These are phyloP conservation scores for Hozukius guyotensis DNA, from an alignment of 2,797 vertebrate species.

Conservation along the genomic window DNA sequence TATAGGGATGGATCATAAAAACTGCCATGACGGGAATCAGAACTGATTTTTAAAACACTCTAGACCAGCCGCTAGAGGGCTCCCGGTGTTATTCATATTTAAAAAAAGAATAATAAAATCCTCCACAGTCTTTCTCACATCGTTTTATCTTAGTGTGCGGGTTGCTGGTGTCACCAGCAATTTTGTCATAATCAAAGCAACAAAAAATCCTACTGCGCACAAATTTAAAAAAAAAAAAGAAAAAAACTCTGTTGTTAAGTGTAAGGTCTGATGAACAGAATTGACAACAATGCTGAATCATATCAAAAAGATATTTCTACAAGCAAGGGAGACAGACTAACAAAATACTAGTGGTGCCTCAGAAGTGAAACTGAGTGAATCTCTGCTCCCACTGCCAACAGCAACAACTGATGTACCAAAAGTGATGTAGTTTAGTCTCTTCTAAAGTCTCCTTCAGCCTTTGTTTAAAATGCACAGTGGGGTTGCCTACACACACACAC, in stretches of 20 bases:
- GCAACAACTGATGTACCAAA: background rate
- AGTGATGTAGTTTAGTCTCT: background rate
- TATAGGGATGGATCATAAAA: conserved; percentile 47
- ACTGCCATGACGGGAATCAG: conserved; percentile 23
- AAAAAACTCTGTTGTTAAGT: background rate
- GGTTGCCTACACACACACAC: conserved; percentile 7
- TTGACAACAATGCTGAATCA: conserved; percentile 12
- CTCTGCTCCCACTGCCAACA: background rate
- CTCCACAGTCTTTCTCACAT: conserved; percentile 19
- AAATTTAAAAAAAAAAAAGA: background rate
- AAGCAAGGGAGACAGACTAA: conserved; percentile 3
- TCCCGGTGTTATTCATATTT: conserved; percentile 34
- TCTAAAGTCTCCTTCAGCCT: background rate
- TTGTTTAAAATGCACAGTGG: background rate
- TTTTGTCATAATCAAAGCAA: conserved; percentile 53
- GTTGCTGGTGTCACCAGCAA: conserved; percentile 42
- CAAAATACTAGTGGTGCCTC: conserved; percentile 1
- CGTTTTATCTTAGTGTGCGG: conserved; percentile 32
- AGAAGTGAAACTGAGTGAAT: conserved; percentile 23
- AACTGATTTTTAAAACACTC: conserved; percentile 29
- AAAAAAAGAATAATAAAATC: conserved; percentile 24
- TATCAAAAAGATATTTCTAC: conserved; percentile 16
- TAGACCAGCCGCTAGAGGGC: conserved; percentile 46
- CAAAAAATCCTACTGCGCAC: conserved; percentile 21
- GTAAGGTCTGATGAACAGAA: conserved; percentile 23